phyloP scores from a whole-genome alignment of 2,888 invertebrate species.

The Hyalella azteca region DNA sequence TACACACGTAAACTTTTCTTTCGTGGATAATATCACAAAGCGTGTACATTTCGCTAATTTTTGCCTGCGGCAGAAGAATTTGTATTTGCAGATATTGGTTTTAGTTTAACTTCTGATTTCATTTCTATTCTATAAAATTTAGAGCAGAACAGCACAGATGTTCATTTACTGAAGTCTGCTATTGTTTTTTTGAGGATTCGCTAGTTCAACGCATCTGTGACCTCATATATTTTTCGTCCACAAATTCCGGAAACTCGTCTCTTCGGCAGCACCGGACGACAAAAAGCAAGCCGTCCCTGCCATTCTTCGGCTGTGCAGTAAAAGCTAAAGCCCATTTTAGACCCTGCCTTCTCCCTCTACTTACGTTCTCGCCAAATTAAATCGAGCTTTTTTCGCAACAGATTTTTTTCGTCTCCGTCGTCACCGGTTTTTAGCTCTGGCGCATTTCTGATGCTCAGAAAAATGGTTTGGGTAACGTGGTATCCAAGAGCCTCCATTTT shows the following conservation, averaged over 20 bases:
- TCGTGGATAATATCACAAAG: no score
- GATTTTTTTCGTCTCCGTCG: background rate
- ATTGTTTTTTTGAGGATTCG: no score
- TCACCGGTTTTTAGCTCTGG: background rate
- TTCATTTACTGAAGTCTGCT: no score
- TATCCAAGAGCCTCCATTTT: constrained; percentile 30
- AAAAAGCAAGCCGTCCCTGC: background rate
- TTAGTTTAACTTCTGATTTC: no score
- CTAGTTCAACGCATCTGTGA: background rate
- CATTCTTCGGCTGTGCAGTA: constrained; percentile 20
- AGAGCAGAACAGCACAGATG: no score
- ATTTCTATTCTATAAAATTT: no score
- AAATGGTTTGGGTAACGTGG: constrained; percentile 32
- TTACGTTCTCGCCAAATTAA: constrained; percentile 14
- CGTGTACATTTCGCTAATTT: no score
- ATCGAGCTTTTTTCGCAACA: constrained; percentile 4
- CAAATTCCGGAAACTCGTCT: background rate
- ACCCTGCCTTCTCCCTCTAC: background rate
- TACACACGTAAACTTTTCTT: no score
- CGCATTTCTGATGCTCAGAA: constrained; percentile 30
- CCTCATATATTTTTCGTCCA: background rate
- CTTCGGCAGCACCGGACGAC: background rate
- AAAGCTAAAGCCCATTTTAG: constrained; percentile 32
- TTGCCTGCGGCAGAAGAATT: no score
- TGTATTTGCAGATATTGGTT: no score